Conservation (phyloP, 2,113 vertebrate species). For the Catharus bicknelli region DNA sequence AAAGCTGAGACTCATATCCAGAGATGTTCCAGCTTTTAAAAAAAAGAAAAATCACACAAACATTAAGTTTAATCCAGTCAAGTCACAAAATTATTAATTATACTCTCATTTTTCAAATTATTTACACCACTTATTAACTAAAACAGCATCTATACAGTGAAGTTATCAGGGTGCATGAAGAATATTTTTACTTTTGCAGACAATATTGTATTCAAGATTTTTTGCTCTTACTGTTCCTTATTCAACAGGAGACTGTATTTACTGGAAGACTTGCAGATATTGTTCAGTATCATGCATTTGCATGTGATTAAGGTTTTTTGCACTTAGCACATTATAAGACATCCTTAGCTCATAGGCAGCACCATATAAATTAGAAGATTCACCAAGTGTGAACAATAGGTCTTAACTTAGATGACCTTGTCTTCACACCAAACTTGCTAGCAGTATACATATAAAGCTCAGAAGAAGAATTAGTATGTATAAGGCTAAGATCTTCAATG, state of each 20-base stretch:
- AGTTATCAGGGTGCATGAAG: background rate
- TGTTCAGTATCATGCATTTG: background rate
- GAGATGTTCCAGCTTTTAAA: background rate
- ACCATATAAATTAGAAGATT: background rate
- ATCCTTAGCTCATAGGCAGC: background rate
- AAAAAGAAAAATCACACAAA: background rate
- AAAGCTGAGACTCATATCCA: background rate
- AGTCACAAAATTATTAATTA: background rate
- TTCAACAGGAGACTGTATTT: background rate
- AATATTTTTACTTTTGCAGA: background rate
- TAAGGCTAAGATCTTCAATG: background rate
- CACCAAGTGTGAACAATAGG: background rate
- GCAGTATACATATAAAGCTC: background rate
- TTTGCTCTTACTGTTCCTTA: background rate
- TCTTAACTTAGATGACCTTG: background rate
- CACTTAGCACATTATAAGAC: background rate
- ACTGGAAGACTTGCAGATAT: background rate
- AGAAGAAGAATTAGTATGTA: background rate
- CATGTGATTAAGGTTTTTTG: background rate
- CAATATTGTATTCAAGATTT: background rate
- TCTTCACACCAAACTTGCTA: background rate
- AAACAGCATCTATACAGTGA: background rate
- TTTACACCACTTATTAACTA: background rate
- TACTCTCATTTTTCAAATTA: background rate
- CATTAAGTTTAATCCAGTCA: fast-evolving